phyloP scores from a whole-genome alignment of 2,888 invertebrate species.

The Cephus pygmeus region DNA sequence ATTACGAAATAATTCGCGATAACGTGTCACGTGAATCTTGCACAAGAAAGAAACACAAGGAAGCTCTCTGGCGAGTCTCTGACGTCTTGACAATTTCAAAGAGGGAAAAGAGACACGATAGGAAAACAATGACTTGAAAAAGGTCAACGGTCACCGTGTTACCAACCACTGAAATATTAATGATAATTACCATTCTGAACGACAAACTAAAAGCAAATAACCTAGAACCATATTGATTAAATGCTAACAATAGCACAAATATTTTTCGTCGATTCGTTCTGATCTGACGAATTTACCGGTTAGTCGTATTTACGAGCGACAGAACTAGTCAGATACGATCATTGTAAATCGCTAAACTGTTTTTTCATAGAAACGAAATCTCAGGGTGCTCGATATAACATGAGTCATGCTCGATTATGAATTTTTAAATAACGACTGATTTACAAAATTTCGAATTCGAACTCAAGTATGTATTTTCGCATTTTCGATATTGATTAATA shows the following conservation, averaged over 20 bases:
- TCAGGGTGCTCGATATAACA: not conserved
- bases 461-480: not conserved
- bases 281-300: not conserved
- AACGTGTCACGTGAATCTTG: not conserved
- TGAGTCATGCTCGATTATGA: not conserved
- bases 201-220: not conserved
- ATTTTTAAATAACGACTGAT: not conserved
- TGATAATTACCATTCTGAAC: not conserved
- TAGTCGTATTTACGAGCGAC: not conserved
- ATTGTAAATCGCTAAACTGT: not conserved
- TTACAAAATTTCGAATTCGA: not conserved
- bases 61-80: not conserved
- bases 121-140: not conserved
- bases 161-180: conserved; percentile 1
- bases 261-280: not conserved
- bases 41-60: too few relatives aligned
- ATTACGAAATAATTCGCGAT: not conserved
- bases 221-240: not conserved
- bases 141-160: not conserved
- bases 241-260: not conserved
- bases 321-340: too few relatives aligned
- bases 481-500: not conserved
- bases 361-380: not conserved
- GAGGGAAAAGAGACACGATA: not conserved
- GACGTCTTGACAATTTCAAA: not conserved